These are phyloP conservation scores for Centropyge bicolor DNA, from an alignment of 2,797 vertebrate genomes.

Conservation along the genomic window DNA sequence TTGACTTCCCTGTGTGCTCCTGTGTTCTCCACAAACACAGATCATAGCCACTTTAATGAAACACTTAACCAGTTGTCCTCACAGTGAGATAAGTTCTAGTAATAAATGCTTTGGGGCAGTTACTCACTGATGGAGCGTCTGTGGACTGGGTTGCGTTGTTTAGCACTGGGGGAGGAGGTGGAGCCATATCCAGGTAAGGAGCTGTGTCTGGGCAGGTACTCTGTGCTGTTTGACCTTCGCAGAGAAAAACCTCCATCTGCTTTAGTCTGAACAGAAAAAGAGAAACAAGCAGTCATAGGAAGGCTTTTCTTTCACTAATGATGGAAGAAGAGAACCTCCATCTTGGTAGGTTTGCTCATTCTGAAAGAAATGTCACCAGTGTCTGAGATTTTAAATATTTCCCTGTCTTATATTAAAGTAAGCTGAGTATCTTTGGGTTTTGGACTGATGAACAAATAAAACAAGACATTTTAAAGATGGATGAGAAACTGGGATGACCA, in stretches of 20 bases:
- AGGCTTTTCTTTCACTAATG: neutral
- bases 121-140: conserved; percentile 95
- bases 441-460: no score
- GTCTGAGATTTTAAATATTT: no score
- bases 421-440: no score
- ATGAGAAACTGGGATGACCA: neutral
- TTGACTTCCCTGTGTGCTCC: no score
- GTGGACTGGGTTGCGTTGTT: conserved; percentile 90
- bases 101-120: no score
- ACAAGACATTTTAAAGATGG: no score
- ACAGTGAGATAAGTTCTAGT: neutral
- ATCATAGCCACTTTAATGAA: no score
- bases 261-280: conserved; percentile 61
- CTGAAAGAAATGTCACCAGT: neutral
- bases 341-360: neutral
- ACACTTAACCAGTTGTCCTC: neutral
- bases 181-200: conserved; percentile 82
- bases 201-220: conserved; percentile 86
- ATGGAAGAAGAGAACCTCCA: neutral
- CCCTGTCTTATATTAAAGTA: no score
- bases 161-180: conserved; percentile 81
- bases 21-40: no score
- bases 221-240: conserved; percentile 90
- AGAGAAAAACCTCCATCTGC: conserved; percentile 71
- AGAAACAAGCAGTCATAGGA: neutral